These are phyloP conservation scores for Octodon degus DNA, from an alignment of 2,113 vertebrate species.

Conservation along the genomic window DNA sequence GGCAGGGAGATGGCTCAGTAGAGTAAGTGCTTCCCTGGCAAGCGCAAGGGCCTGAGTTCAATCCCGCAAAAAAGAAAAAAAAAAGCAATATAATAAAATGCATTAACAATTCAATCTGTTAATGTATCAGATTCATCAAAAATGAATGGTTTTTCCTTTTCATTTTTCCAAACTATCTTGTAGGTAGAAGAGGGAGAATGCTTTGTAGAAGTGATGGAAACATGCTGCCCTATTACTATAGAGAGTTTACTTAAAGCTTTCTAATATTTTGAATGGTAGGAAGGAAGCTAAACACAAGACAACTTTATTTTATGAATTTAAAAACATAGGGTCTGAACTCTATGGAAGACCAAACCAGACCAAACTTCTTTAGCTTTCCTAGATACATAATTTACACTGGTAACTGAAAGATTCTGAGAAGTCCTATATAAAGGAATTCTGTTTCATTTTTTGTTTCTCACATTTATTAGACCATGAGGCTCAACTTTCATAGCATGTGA, in stretches of 20 bases:
- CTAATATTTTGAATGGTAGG: slow-evolving; percentile 36
- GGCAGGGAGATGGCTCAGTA: too few species aligned
- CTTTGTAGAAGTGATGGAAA: not conserved
- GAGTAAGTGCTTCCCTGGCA: too few species aligned
- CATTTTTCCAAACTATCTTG: not conserved
- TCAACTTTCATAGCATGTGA: slow-evolving; percentile 1
- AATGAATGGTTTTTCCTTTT: not conserved
- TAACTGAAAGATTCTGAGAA: not conserved
- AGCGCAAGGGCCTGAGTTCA: too few species aligned
- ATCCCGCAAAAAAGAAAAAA: not conserved
- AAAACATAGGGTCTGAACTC: not conserved
- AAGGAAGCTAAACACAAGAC: not conserved
- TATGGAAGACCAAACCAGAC: not conserved
- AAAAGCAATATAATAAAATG: too few species aligned
- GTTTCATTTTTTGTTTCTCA: not conserved
- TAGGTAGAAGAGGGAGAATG: not conserved
- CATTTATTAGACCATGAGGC: not conserved
- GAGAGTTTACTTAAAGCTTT: not conserved
- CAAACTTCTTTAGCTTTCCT: not conserved
- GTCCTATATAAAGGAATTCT: not conserved
- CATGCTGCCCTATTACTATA: not conserved
- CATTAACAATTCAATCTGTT: not conserved
- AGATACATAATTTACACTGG: not conserved
- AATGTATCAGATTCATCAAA: slow-evolving; percentile 61
- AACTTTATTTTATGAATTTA: slow-evolving; percentile 44